Evolutionary conservation across 2,888 invertebrate species (phyloP).

Genomic region (Eurois occulta): DNA sequence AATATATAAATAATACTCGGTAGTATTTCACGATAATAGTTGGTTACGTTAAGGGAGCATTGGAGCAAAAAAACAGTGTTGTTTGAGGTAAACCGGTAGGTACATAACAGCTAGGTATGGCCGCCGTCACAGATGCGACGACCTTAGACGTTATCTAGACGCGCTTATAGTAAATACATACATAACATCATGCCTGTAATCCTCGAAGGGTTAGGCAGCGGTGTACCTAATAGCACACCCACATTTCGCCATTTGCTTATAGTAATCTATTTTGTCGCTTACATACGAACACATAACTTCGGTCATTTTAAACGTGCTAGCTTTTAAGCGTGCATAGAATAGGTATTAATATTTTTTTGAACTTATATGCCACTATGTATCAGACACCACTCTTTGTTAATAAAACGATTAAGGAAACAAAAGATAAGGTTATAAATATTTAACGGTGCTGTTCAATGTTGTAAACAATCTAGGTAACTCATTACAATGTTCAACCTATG

Average conservation of each 20-base stretch:
- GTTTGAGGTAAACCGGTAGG: not conserved
- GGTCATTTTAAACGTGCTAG: not conserved
- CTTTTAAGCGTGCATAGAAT: not conserved
- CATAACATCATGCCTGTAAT: too few relatives aligned
- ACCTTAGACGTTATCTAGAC: constrained; percentile 2
- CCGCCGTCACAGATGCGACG: not conserved
- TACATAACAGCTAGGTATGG: constrained; percentile 5
- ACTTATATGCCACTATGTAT: not conserved
- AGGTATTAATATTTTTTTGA: not conserved
- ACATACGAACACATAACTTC: not conserved
- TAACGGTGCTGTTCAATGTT: constrained; percentile 26
- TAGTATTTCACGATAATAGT: not conserved
- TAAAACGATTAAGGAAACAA: constrained; percentile 15
- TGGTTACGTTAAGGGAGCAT: not conserved
- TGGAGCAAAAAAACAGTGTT: not conserved
- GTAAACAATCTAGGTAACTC: not conserved
- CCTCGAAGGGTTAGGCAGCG: too few relatives aligned
- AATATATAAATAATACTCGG: too few relatives aligned
- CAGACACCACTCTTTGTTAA: not conserved
- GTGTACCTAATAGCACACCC: too few relatives aligned
- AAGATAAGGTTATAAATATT: constrained; percentile 41
- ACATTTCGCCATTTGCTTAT: too few relatives aligned
- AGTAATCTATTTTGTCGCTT: not conserved
- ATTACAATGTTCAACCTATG: constrained; percentile 18
- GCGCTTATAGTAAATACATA: too few relatives aligned